These are phyloP conservation scores for Himantopus leucocephalus DNA, from an alignment of 2,113 vertebrate genomes.

Conservation along the genomic window DNA sequence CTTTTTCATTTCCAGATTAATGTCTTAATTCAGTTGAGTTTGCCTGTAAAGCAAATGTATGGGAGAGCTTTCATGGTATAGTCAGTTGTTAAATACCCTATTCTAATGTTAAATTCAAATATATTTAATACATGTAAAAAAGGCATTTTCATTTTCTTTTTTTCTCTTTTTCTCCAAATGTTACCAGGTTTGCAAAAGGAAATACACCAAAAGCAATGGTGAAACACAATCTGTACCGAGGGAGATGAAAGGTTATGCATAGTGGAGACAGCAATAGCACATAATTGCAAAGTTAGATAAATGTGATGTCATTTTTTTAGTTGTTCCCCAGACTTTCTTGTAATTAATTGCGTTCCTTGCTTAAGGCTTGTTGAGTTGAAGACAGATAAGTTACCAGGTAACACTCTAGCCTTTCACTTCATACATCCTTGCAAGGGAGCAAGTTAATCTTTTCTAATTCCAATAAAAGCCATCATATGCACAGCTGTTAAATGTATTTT, in stretches of 20 bases:
- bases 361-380: neutral
- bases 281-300: neutral
- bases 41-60: neutral
- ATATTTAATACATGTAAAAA: neutral
- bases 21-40: neutral
- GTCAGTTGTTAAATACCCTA: neutral
- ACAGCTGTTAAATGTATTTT: neutral
- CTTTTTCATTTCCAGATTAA: neutral
- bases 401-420: neutral
- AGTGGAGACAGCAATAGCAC: neutral
- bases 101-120: neutral
- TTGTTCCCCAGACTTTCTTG: neutral
- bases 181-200: neutral
- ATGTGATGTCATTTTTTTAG: neutral
- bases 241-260: neutral
- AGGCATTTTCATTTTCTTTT: neutral
- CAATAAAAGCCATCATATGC: neutral
- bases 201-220: neutral
- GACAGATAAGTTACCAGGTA: neutral
- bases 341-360: slow-evolving; percentile 6
- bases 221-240: neutral
- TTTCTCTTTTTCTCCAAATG: neutral
- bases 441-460: neutral
- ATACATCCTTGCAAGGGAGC: neutral
- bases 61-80: neutral